Evolutionary conservation across 2,113 vertebrate species (phyloP), one percentile per base, ranked within the genome.

Genomic region (Canis aureus): DNA sequence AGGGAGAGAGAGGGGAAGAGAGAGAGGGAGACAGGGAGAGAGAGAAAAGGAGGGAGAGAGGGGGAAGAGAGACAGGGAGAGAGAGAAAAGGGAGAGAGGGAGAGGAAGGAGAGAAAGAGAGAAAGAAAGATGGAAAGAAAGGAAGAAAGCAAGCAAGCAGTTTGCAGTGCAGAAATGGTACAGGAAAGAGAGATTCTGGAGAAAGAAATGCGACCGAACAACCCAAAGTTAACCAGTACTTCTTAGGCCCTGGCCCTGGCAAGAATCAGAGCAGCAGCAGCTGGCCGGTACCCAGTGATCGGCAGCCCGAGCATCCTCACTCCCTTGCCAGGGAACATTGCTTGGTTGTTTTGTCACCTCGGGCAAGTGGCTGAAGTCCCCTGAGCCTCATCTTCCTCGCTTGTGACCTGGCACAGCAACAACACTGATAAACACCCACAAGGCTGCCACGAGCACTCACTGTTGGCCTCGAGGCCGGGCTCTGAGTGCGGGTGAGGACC

Each of bases 101-200:
- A 29, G 5, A 64, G 11, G 20, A 11, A 8, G 15, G 29, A 32
- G 13, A 16, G 29, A n/a, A 17, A 9, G 27, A n/a, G 8, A 17
- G 16, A n/a, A 2, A 19, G 29, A 67, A 66, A 8, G 66, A 67
- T 16, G 16, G n/a, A 35, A 10, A 8, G n/a, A 25, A 10, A 1
- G n/a, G 22, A 32, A 20, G 1, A 35, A 19, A 29, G 32, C 11
- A 6, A 66, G 62, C 12, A 49, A 9, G 7, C 6, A 3, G 38
- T 90, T 57, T 67, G 49, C 17, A 43, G 13, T 57, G 19, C 60
- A 60, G 35, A 95, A 74, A 82, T 15, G 4, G 25, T 35, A 23
- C 8, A 43, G 81, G 43, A 80, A 94, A 91, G 64, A 67, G 32
- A 69, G 69, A 20, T 49, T 73, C 57, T 95, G 67, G 79, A 92